phyloP scores from a whole-genome alignment of 2,797 vertebrate species.

The Remorina albescens region DNA sequence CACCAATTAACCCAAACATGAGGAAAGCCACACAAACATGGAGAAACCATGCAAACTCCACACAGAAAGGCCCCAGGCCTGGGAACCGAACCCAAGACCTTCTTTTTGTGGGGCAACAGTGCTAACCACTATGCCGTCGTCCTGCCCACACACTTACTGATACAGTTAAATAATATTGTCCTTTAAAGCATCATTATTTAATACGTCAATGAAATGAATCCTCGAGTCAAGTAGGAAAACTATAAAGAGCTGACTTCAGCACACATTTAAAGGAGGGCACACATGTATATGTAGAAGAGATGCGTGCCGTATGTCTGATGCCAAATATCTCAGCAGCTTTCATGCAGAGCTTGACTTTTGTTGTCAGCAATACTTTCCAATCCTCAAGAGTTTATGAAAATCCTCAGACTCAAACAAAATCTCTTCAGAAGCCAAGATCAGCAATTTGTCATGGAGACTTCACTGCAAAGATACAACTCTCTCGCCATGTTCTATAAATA shows the following conservation, averaged over 20 bases:
- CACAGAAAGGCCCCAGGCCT: too few species aligned
- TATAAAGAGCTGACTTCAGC: background rate
- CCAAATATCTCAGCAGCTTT: constrained; percentile 11
- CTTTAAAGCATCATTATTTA: background rate
- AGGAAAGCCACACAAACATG: too few species aligned
- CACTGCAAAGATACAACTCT: background rate
- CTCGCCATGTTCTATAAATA: background rate
- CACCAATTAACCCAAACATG: too few species aligned
- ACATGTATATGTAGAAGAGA: background rate
- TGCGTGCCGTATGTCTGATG: background rate
- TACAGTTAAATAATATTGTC: too few species aligned
- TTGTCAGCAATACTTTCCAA: background rate
- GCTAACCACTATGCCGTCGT: too few species aligned
- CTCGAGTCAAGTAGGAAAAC: background rate
- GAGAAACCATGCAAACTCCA: too few species aligned
- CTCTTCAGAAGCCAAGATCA: background rate
- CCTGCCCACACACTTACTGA: too few species aligned
- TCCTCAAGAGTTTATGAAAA: background rate
- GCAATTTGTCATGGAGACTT: background rate
- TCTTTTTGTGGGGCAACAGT: too few species aligned
- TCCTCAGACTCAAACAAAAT: background rate
- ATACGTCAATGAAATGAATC: background rate
- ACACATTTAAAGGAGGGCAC: background rate
- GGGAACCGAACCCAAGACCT: too few species aligned
- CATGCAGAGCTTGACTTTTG: background rate